A percentile compares a stretch with the other conserved stretches of the same genome.
Conservation (phyloP, 2,888 invertebrate genomes). For the Cataglyphis albicans region DNA sequence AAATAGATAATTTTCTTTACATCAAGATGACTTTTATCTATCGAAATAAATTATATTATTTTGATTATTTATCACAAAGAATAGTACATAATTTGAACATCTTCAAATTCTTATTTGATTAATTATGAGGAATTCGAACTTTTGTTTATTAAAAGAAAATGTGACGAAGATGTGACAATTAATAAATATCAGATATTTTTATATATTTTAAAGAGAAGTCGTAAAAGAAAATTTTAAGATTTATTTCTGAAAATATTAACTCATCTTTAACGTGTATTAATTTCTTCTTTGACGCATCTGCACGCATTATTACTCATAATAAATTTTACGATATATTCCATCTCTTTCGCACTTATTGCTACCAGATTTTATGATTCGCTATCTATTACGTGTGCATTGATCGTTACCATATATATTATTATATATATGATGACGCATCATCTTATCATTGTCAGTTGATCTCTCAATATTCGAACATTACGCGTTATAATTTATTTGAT, state of each 20-base stretch:
- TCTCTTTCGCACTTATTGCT: background rate
- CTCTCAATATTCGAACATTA: background rate
- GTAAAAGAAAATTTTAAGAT: background rate
- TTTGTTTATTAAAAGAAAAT: background rate
- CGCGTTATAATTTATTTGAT: background rate
- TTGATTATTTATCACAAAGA: background rate
- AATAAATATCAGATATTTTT: slow-evolving; percentile 19
- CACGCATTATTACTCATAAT: background rate
- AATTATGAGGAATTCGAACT: background rate
- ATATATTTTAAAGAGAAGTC: background rate
- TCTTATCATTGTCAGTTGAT: slow-evolving; percentile 19
- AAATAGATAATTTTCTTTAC: background rate
- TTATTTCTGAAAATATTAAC: background rate
- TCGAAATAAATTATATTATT: slow-evolving; percentile 1
- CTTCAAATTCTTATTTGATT: slow-evolving; percentile 2
- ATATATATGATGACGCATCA: background rate
- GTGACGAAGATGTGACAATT: background rate
- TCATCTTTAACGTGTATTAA: background rate
- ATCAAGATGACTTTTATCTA: background rate
- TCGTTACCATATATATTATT: background rate
- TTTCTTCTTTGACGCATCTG: background rate
- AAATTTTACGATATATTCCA: background rate
- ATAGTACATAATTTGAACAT: background rate
- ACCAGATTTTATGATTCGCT: slow-evolving; percentile 17
- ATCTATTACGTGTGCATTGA: background rate